Percentiles rank a stretch among this genome's conserved stretches.
phyloP scores from a whole-genome alignment of 2,888 invertebrate species.

The Alsophila aescularia region DNA sequence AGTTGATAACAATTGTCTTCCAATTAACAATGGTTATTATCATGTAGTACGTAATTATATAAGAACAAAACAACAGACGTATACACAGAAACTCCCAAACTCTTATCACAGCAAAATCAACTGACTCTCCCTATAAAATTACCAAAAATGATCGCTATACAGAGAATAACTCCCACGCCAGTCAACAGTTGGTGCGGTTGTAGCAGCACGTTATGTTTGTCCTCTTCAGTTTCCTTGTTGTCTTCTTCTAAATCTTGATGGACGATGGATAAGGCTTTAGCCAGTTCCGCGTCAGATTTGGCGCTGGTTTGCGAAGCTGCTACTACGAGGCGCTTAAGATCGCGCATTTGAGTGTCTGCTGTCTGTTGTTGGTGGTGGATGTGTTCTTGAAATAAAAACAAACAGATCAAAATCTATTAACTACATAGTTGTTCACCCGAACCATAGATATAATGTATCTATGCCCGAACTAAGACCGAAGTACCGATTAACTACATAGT shows the following conservation, averaged over 20 bases:
- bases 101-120: slow-evolving; percentile 49
- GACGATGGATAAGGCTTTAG: slow-evolving; percentile 67
- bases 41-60: not conserved
- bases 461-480: no score
- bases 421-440: no score
- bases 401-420: not conserved
- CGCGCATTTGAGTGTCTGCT: slow-evolving; percentile 64
- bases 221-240: slow-evolving; percentile 50
- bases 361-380: slow-evolving; percentile 68
- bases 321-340: slow-evolving; percentile 64
- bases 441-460: no score
- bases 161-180: slow-evolving; percentile 65
- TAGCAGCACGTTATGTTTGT: slow-evolving; percentile 46
- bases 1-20: not conserved
- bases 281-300: slow-evolving; percentile 71
- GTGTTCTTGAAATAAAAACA: slow-evolving; percentile 58
- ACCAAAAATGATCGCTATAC: slow-evolving; percentile 66
- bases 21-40: no score
- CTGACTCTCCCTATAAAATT: slow-evolving; percentile 69
- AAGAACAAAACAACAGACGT: not conserved
- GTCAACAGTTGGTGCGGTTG: slow-evolving; percentile 70
- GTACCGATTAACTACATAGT: no score
- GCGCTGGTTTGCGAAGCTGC: slow-evolving; percentile 68
- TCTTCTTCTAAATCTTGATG: slow-evolving; percentile 73
- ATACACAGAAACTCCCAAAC: slow-evolving; percentile 15